phyloP scores from a whole-genome alignment of 2,797 vertebrate species.

The Myotis findleyi region DNA sequence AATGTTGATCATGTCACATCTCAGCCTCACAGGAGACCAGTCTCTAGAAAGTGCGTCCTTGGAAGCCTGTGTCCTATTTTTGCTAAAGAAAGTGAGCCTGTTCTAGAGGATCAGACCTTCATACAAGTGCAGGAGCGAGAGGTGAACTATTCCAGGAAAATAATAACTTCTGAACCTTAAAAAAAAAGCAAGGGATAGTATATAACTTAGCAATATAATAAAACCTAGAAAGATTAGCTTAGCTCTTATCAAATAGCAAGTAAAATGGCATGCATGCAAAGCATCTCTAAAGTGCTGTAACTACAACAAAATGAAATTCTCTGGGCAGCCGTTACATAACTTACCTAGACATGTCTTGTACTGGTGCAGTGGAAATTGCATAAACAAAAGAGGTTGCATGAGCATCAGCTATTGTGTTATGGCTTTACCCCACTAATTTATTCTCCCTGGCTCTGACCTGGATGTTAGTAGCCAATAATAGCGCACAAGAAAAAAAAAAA shows the following conservation, averaged over 20 bases:
- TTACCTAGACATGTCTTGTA: slow-evolving; percentile 52
- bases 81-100: neutral
- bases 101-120: neutral
- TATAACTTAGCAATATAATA: slow-evolving; percentile 1
- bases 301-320: slow-evolving; percentile 69
- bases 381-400: slow-evolving; percentile 63
- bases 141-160: neutral
- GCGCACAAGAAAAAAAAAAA: neutral
- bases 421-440: slow-evolving; percentile 81
- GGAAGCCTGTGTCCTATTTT: neutral
- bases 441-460: slow-evolving; percentile 76
- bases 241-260: slow-evolving; percentile 21
- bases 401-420: slow-evolving; percentile 63
- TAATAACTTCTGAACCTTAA: neutral
- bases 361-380: slow-evolving; percentile 49
- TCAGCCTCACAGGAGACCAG: neutral
- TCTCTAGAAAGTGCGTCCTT: neutral
- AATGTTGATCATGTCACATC: neutral
- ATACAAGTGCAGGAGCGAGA: neutral
- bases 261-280: slow-evolving; percentile 15
- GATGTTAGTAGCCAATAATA: slow-evolving; percentile 70
- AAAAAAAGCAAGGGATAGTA: neutral
- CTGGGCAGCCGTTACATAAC: slow-evolving; percentile 63
- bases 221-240: slow-evolving; percentile 46
- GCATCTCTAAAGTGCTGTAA: neutral